Conservation (phyloP, 2,797 vertebrate genomes). For the Tadarida brasiliensis region DNA sequence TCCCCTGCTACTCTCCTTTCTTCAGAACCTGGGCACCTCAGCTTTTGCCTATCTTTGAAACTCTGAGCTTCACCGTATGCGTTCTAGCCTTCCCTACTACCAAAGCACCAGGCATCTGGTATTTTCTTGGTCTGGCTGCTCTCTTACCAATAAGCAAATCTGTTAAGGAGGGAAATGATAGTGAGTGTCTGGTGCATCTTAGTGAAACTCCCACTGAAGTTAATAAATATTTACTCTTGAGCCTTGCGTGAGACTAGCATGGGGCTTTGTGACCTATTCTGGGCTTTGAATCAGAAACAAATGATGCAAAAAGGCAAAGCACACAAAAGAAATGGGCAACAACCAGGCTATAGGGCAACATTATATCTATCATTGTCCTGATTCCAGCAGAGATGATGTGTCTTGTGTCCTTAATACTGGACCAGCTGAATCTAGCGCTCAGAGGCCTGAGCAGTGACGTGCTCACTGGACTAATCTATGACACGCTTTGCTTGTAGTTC, state of each 20-base stretch:
- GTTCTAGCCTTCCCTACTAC: not conserved
- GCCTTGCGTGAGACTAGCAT: not conserved
- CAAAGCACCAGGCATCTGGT: not conserved
- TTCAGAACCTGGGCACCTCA: not conserved
- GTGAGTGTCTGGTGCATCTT: not conserved
- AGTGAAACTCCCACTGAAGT: not conserved
- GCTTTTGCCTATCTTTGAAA: not conserved
- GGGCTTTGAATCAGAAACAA: not conserved
- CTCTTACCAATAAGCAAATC: not conserved
- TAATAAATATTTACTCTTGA: not conserved
- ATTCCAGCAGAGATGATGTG: not conserved
- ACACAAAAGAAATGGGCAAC: not conserved
- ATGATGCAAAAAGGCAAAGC: not conserved
- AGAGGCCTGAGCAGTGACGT: not conserved
- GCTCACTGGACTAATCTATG: not conserved
- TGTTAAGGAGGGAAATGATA: not conserved
- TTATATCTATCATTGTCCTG: not conserved
- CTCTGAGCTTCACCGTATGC: not conserved
- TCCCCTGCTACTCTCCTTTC: not conserved
- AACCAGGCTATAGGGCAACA: not conserved
- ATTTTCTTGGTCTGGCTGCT: not conserved
- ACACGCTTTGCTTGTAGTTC: not conserved
- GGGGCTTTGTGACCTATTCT: not conserved
- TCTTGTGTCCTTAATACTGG: not conserved
- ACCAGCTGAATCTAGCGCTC: not conserved